Conservation (phyloP, 2,113 vertebrate species). For the Cephalopholis sonnerati region DNA sequence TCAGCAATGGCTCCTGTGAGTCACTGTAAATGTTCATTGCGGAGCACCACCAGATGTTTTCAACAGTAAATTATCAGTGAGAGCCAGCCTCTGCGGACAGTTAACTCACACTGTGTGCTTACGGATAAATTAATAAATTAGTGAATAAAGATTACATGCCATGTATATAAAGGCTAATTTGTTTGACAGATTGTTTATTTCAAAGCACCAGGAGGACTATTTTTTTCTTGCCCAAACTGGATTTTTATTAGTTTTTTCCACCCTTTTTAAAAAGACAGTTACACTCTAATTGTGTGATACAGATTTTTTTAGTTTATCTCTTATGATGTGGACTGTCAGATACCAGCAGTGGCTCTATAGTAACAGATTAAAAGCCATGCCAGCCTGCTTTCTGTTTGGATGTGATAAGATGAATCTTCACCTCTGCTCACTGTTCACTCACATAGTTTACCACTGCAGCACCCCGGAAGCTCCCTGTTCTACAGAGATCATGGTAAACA, state of each 20-base stretch:
- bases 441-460: constrained; percentile 32
- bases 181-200: constrained; percentile 41
- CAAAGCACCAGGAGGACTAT: constrained; percentile 21
- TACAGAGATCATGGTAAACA: constrained; percentile 45
- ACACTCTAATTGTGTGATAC: constrained; percentile 30
- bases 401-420: constrained; percentile 56
- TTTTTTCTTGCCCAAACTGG: constrained; percentile 1
- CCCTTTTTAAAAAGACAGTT: not conserved
- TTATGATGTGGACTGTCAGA: constrained; percentile 24
- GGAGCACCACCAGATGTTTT: constrained; percentile 77
- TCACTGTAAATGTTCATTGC: constrained; percentile 72
- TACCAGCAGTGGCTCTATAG: constrained; percentile 17
- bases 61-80: constrained; percentile 69
- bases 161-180: constrained; percentile 21
- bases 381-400: constrained; percentile 53
- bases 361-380: constrained; percentile 49
- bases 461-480: constrained; percentile 25
- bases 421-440: constrained; percentile 40
- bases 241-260: not conserved
- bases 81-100: constrained; percentile 62
- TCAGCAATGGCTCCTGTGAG: constrained; percentile 77
- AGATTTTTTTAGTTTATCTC: constrained; percentile 39
- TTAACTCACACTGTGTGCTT: constrained; percentile 46
- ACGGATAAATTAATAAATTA: constrained; percentile 53
- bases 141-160: constrained; percentile 38